Percentiles rank a stretch among this genome's conserved stretches.
Conservation (phyloP, 2,113 vertebrate genomes). For the Panurus biarmicus region DNA sequence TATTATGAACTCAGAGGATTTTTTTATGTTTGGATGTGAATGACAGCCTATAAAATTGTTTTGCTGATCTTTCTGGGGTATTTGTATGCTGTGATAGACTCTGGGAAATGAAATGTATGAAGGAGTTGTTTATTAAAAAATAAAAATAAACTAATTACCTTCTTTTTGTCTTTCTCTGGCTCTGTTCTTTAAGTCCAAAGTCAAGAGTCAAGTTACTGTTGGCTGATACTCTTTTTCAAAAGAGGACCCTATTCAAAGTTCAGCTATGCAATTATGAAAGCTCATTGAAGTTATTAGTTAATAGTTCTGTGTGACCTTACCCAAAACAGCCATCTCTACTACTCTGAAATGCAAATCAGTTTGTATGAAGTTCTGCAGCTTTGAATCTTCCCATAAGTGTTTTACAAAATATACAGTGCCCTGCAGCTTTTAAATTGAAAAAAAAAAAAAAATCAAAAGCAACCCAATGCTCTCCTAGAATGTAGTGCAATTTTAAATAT, state of each 20-base stretch:
- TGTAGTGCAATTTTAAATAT: background rate
- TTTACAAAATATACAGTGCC: background rate
- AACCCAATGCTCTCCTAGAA: background rate
- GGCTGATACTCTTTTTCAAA: background rate
- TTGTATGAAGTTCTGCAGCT: background rate
- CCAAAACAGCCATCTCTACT: background rate
- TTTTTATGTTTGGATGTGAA: background rate
- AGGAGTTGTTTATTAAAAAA: background rate
- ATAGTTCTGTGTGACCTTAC: slow-evolving; percentile 32
- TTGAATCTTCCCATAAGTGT: background rate
- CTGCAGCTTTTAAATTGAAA: background rate
- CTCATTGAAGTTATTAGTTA: slow-evolving; percentile 58
- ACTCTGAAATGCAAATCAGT: slow-evolving; percentile 60
- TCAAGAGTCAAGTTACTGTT: background rate
- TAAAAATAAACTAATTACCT: background rate
- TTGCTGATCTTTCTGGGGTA: background rate
- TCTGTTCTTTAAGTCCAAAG: background rate
- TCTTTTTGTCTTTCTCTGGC: background rate
- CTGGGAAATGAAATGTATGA: background rate
- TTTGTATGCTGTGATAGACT: background rate
- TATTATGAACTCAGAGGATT: background rate
- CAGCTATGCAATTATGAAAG: slow-evolving; percentile 40
- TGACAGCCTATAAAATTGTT: background rate
- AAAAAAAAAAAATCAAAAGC: background rate
- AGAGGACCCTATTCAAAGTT: background rate